phyloP scores from a whole-genome alignment of 2,113 vertebrate species.

The Sigmodon hispidus region DNA sequence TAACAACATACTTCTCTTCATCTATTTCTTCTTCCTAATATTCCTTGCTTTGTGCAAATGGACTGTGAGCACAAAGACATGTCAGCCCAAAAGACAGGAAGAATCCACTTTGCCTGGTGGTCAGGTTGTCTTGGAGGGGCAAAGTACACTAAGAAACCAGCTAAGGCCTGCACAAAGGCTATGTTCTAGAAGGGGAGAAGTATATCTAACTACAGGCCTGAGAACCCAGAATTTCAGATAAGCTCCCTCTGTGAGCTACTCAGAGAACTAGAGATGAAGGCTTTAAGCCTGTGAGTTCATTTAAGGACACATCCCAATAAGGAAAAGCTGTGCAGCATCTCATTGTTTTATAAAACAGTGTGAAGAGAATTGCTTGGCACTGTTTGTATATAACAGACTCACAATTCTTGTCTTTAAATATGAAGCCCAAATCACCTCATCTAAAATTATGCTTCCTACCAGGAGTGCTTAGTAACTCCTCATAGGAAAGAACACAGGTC shows the following conservation, averaged over 20 bases:
- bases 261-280: background rate
- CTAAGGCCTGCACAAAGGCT: constrained; percentile 27
- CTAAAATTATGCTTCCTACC: constrained; percentile 62
- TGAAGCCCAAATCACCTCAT: constrained; percentile 21
- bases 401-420: constrained; percentile 66
- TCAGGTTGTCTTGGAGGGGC: background rate
- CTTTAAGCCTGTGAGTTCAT: constrained; percentile 21
- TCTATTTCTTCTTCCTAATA: background rate
- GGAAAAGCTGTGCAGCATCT: constrained; percentile 10
- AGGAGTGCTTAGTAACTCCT: constrained; percentile 17
- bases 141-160: constrained; percentile 11
- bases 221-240: constrained; percentile 55
- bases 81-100: constrained; percentile 7
- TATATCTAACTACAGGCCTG: constrained; percentile 28
- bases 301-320: constrained; percentile 64
- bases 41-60: constrained; percentile 38
- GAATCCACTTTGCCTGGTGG: background rate
- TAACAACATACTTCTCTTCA: background rate
- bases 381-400: constrained; percentile 43
- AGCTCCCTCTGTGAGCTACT: background rate
- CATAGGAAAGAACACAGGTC: background rate
- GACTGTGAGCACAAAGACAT: background rate
- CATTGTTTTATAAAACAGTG: constrained; percentile 60
- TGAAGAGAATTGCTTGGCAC: constrained; percentile 65
- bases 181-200: constrained; percentile 45